Evolutionary conservation across 2,888 invertebrate species (phyloP).

Genomic region (Diaphora mendica): DNA sequence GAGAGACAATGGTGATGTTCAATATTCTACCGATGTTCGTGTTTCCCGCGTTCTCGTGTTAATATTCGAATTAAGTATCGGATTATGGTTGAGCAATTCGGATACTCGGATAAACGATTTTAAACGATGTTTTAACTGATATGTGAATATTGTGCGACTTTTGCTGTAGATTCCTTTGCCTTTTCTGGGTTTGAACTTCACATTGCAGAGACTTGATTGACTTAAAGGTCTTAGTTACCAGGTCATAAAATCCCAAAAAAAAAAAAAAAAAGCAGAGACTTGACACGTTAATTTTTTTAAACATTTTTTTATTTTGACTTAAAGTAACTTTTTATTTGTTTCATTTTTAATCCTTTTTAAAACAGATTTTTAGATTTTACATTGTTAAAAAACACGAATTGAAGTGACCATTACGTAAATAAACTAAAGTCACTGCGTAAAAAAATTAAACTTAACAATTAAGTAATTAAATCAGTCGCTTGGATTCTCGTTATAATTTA

Average conservation of each 20-base stretch:
- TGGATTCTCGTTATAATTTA: not conserved
- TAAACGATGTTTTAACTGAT: constrained; percentile 51
- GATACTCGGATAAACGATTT: constrained; percentile 54
- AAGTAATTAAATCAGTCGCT: not conserved
- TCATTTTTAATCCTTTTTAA: no score
- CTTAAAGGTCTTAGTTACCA: no score
- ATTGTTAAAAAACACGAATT: no score
- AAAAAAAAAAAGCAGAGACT: no score
- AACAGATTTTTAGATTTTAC: no score
- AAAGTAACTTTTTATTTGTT: not conserved
- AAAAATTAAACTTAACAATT: not conserved
- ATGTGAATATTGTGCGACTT: constrained; percentile 25
- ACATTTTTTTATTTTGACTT: not conserved
- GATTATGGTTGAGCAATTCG: constrained; percentile 62
- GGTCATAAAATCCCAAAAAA: no score
- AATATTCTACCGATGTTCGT: constrained; percentile 69
- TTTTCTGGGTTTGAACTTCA: not conserved
- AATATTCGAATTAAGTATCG: constrained; percentile 71
- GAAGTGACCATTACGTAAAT: not conserved
- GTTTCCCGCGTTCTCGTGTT: constrained; percentile 75
- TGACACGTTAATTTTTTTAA: not conserved
- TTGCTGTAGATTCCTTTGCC: constrained; percentile 2
- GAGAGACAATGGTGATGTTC: constrained; percentile 66
- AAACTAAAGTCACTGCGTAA: not conserved
- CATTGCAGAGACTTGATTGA: no score